phyloP scores from a whole-genome alignment of 2,113 vertebrate genomes.

The Rhineura floridana region DNA sequence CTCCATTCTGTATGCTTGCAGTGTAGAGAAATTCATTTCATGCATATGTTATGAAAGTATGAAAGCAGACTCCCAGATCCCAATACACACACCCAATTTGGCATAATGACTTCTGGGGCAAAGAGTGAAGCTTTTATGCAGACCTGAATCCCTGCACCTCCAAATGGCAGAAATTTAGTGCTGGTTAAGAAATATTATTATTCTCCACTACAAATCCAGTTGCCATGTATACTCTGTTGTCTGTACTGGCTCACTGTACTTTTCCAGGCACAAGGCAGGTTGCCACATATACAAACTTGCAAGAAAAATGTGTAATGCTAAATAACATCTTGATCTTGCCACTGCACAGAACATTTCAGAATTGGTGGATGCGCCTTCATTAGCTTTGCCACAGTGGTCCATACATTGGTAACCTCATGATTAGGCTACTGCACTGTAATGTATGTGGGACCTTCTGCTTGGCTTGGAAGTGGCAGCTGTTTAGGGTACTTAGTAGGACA shows the following conservation, averaged over 20 bases:
- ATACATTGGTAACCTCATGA: too few species aligned
- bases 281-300: neutral
- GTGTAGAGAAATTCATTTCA: neutral
- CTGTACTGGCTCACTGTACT: neutral
- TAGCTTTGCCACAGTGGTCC: too few species aligned
- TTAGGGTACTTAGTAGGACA: too few species aligned
- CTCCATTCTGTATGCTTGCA: neutral
- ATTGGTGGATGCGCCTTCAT: too few species aligned
- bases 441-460: too few species aligned
- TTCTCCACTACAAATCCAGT: neutral
- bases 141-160: neutral
- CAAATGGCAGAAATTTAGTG: neutral
- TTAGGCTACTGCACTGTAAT: too few species aligned
- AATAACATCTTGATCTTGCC: too few species aligned
- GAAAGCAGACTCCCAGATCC: neutral
- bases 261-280: neutral
- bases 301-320: too few species aligned
- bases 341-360: too few species aligned
- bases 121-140: neutral
- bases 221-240: neutral
- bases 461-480: too few species aligned
- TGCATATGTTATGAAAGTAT: neutral
- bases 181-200: neutral
- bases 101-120: neutral
- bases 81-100: neutral